Evolutionary conservation across 1,140 invertebrate genomes (phyloP), one percentile per base, ranked within the genome.

Genomic region (Cydia strobilella): DNA sequence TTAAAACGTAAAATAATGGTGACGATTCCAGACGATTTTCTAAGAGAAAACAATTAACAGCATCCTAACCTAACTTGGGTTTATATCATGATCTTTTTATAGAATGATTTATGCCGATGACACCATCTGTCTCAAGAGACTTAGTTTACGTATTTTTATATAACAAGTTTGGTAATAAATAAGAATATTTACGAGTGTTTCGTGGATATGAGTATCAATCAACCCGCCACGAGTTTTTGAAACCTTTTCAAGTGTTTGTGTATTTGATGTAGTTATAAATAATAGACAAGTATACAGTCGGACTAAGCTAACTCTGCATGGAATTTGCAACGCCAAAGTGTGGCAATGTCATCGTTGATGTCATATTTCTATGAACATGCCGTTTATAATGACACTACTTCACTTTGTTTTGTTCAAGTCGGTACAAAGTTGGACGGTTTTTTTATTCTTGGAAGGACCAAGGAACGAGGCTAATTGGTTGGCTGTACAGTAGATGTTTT

Each of bases 401-500:
- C 35, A 39, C 35, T 10, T 39, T 39, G 7, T 39, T 39, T 10
- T 39, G 35, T 10, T 39, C 7, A 9, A 9, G 35, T 39, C 35
- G 31, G 31, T 39, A 10, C 48, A n/a, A 51, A n/a, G 15, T 51
- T 51, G 7, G 35, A 45, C 42, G n/a, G n/a, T 15, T 45, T 73
- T 72, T 69, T 75, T 62, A 51, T 77, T 78, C 51, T 54, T 80
- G 79, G 76, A 76, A 80, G 79, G 81, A 83, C 77, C 65, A 71
- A 74, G 75, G 81, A 76, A 80, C 76, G 79, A 84, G 82, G 81
- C 84, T 86, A 86, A 84, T 76, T 86, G 80, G 86, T 85, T 88
- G 84, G 84, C 87, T 91, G 87, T 89, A 86, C 79, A 86, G 86
- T 90, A 89, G 85, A 83, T 89, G 83, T 90, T 86, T 84, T 85